These are phyloP conservation scores for Cyclargus thomasi DNA, from an alignment of 1,140 invertebrate genomes.

Conservation along the genomic window DNA sequence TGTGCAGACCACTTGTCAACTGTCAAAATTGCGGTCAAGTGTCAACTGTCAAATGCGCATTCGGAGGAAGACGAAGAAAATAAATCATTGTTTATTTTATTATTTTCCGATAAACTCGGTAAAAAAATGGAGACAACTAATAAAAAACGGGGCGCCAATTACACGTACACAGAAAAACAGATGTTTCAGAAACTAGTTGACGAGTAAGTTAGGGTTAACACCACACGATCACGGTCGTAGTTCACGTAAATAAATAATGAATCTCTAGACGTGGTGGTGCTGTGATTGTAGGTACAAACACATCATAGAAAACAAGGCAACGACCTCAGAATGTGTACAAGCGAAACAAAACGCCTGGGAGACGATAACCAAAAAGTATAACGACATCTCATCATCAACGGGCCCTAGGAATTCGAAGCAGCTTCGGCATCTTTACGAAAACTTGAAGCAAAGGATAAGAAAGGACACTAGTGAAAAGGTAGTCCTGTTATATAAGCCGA, in stretches of 20 bases:
- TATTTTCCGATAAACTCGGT: neutral
- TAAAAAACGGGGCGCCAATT: neutral
- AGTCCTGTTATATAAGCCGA: neutral
- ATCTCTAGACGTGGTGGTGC: neutral
- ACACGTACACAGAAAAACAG: neutral
- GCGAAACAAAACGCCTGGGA: neutral
- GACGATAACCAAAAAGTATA: neutral
- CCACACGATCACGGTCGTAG: neutral
- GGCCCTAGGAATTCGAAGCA: neutral
- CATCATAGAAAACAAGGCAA: neutral
- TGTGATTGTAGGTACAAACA: neutral
- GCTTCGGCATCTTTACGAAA: neutral
- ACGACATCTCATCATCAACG: neutral
- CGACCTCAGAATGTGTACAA: neutral
- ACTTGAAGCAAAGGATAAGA: neutral
- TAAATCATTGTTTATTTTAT: neutral
- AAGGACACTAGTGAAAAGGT: neutral
- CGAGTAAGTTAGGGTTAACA: neutral
- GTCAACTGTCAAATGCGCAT: neutral
- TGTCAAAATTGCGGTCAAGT: neutral
- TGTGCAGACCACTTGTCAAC: neutral
- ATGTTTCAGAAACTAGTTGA: neutral
- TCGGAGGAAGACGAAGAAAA: neutral
- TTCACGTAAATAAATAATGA: neutral
- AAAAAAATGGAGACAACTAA: neutral